Evolutionary conservation across 23 tunicate species (phyloP), one percentile per base, ranked within the genome.

Genomic region (Botrylloides violaceus): DNA sequence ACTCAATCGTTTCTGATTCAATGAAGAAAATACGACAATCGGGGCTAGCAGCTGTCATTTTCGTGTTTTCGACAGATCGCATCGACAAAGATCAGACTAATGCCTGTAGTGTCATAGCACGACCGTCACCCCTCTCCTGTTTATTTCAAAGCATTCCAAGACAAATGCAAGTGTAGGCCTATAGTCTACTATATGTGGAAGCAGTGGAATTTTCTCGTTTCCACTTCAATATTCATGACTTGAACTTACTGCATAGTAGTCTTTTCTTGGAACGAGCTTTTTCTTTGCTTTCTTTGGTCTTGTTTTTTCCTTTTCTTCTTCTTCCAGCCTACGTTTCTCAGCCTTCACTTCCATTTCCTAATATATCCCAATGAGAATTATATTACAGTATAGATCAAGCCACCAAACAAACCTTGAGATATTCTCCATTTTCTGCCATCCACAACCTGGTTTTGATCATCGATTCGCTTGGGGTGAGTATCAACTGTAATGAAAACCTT

Each of bases 361-460:
- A 24, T 49, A 49, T n/a, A 49, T 49, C 58, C 20, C n/a, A 0
- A 0, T 49, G n/a, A n/a, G 20, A 49, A 19, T 19, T 49, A 49
- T 0, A 49, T 49, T 19, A 19, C 1, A 49, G 0, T 49, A n/a
- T 49, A 49, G 58, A 49, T 49, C 0, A 0, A 49, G 20, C 0
- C 21, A 49, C 20, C 58, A 63, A 2, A 71, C 58, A 5, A 22
- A 88, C 96, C 81, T 77, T 47, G 21, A 88, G 19, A 81, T 50
- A 81, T 72, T 77, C 84, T 49, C 96, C 96, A 58, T 81, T 36
- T 56, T 88, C 84, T 32, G 65, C 65, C 83, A 88, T 77, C 96
- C 96, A 88, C 18, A 88, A 70, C 43, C 79, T 77, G 26, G 83
- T 34, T 34, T 88, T 88, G 32, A 88, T 88, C 33, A 65, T 77